These are phyloP conservation scores for Apogon talboti DNA, from an alignment of 2,797 vertebrate genomes.

Conservation along the genomic window DNA sequence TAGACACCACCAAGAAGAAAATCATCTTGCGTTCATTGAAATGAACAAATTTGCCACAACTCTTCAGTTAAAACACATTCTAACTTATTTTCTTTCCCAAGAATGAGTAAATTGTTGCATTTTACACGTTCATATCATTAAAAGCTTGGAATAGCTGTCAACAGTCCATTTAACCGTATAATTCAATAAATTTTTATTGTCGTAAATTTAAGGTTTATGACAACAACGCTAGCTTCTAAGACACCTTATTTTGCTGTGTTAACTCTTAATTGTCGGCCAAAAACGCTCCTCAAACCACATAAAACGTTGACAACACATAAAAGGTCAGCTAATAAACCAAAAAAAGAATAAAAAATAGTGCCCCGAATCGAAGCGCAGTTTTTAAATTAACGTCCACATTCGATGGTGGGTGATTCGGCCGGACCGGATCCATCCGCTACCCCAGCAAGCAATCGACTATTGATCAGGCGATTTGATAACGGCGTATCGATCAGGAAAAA, in stretches of 20 bases:
- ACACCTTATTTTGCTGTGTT: background rate
- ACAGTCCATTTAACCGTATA: too few relatives aligned
- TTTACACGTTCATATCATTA: too few relatives aligned
- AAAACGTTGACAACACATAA: background rate
- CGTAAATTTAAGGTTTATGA: too few relatives aligned
- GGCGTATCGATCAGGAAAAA: conserved; percentile 39
- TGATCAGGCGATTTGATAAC: conserved; percentile 58
- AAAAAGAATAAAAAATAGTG: background rate
- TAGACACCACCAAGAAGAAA: too few relatives aligned
- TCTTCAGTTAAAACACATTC: too few relatives aligned
- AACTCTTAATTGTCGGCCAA: background rate
- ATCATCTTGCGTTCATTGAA: too few relatives aligned
- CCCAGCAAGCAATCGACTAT: conserved; percentile 37
- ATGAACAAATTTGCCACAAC: too few relatives aligned
- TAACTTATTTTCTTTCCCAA: too few relatives aligned
- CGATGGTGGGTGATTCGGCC: conserved; percentile 28
- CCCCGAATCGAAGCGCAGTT: background rate
- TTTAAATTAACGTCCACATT: background rate
- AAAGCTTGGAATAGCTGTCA: too few relatives aligned
- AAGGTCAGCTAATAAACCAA: background rate
- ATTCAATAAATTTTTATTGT: too few relatives aligned
- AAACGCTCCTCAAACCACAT: background rate
- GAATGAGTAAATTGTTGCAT: too few relatives aligned
- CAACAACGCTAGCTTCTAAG: background rate
- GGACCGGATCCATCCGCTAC: conserved; percentile 45